Base-by-base conservation (phyloP, 1,140 invertebrate genomes). In the Fragariocoptes setiger region DNA sequence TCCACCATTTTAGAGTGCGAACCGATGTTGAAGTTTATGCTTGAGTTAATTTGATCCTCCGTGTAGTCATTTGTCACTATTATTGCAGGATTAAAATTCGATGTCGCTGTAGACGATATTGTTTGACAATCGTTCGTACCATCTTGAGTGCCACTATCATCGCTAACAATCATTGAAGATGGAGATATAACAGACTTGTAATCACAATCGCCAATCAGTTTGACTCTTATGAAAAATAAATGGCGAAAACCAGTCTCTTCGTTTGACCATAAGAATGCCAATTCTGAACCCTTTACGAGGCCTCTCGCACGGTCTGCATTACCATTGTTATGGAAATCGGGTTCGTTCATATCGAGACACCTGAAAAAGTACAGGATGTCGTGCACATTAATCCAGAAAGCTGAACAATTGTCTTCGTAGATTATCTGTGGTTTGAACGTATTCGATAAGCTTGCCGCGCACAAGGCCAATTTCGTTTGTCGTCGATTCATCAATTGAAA, bases 191-290 rank as follows among this genome's bases (percentile, higher is more conserved):
- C n/a, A n/a, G n/a, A n/a, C n/a, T n/a, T n/a, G n/a, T n/a, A n/a
- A n/a, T n/a, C n/a, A n/a, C n/a, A n/a, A 18, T 17, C 16, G 36
- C 21, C 43, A 2, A 47, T 25, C 37, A 58, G 44, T 41, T 53
- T 44, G 37, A 68, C 64, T 19, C 66, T 69, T 17, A 83, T 62
- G 16, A 77, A 59, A 58, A 88, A 88, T 19, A 94, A 62, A 58
- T 92, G 86, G 37, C 80, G 62, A 52, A 68, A 85, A n/a, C 83
- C 80, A 1, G 72, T 72, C 53, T 82, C 75, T 58, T 92, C 83
- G 37, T 74, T 82, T 0, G 76, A 76, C 79, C 79, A 90, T 35
- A 94, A 66, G 56, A 86, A 88, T 45, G 67, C 66, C 8, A 76
- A 55, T 47, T 64, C 58, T 35, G 19, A 25, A 12, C 21, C 39